A percentile compares a stretch with the other conserved stretches of the same genome.
Evolutionary conservation across 2,113 vertebrate species (phyloP).

Genomic region (Mobula birostris): DNA sequence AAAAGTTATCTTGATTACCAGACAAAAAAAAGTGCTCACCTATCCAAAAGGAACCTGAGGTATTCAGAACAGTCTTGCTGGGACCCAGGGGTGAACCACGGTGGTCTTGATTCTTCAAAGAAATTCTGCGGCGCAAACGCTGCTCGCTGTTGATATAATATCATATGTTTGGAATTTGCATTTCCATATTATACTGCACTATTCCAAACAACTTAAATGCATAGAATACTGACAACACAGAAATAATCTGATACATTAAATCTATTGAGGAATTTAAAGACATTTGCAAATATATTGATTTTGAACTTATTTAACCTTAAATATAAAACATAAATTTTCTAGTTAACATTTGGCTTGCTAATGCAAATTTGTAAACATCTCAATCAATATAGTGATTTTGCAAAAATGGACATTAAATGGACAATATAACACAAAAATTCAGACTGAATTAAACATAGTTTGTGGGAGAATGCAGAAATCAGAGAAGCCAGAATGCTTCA

Average conservation of each 20-base stretch:
- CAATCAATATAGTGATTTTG: background rate
- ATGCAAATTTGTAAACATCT: background rate
- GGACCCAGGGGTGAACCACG: constrained; percentile 87
- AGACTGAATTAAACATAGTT: background rate
- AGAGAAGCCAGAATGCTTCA: background rate
- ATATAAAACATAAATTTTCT: background rate
- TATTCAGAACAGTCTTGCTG: constrained; percentile 98
- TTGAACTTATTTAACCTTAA: background rate
- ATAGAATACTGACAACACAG: background rate
- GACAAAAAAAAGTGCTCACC: constrained; percentile 53
- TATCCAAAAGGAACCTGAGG: constrained; percentile 90
- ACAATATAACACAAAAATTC: background rate
- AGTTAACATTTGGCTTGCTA: background rate
- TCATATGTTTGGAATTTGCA: constrained; percentile 17
- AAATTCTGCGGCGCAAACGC: constrained; percentile 87
- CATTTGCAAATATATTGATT: background rate
- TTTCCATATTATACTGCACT: background rate
- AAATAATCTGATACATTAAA: background rate
- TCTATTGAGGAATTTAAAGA: background rate
- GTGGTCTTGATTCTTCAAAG: constrained; percentile 85
- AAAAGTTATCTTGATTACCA: background rate
- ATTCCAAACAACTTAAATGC: background rate
- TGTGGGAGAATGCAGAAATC: background rate
- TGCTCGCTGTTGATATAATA: constrained; percentile 66
- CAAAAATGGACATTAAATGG: background rate